Evolutionary conservation across 1,140 invertebrate genomes (phyloP), one percentile per base, ranked within the genome.

Genomic region (Berghia stephanieae): DNA sequence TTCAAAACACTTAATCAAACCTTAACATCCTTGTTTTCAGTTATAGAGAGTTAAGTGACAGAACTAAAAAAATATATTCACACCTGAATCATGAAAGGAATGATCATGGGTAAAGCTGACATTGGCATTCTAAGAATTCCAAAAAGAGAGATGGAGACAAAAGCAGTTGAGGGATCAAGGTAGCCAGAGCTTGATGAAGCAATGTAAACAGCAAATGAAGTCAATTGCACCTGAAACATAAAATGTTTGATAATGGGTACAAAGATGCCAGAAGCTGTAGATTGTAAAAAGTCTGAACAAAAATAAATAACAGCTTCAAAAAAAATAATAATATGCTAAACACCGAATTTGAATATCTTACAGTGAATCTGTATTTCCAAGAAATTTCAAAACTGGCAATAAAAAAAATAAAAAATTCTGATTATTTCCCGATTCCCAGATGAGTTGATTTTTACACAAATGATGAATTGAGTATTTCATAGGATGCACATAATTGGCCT

Each of bases 131-230:
- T 93, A 80, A 99, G 93, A 84, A 99, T 96, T 91, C 99, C 99
- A 92, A 99, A 99, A 85, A 99, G 93, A 88, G 97, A 95, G 81
- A 99, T 92, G 80, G 97, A 96, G 80, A 99, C 97, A 91, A 99
- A 99, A 79, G 91, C 98, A 85, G 93, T 96, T 88, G 93, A 92
- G 82, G 96, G 94, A 27, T 76, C 74, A 2, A 76, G 91, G 75
- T 96, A 92, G 87, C 95, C 94, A 18, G 85, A 84, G 6, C 78
- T 78, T 60, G 83, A 83, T 5, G 78, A 79, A 21, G 90, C 78
- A 10, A 89, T 83, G 77, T 89, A 91, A 0, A 88, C 87, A 8
- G 81, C 84, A 84, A 99, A 99, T 83, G 96, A 95, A 77, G 95
- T 95, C 88, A 98, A 91, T 24, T 90, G 88, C 16, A 99, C 97